These are phyloP conservation scores for Gisinianus flammeolus DNA, from an alignment of 2,888 invertebrate species.

Conservation along the genomic window DNA sequence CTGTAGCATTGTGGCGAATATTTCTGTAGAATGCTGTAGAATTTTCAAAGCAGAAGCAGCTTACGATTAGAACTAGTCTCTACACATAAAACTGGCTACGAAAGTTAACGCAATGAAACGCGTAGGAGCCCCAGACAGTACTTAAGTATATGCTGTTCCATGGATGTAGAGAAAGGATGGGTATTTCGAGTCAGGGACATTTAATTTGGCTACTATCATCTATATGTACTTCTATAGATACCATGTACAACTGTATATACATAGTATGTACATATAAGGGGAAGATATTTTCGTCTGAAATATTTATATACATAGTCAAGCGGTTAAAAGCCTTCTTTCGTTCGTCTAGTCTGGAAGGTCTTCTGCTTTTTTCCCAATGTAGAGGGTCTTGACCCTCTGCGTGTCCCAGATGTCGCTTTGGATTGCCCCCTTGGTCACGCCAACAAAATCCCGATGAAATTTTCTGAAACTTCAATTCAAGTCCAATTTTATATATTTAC, in stretches of 20 bases:
- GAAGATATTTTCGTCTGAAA: not conserved
- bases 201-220: not conserved
- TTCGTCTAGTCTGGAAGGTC: not conserved
- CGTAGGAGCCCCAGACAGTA: not conserved
- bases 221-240: too few species aligned
- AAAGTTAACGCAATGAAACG: too few species aligned
- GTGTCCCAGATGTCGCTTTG: conserved; percentile 6
- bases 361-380: too few species aligned
- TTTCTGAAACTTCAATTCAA: not conserved
- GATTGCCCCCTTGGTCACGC: not conserved
- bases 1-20: not conserved
- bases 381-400: not conserved
- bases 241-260: too few species aligned
- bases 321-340: not conserved
- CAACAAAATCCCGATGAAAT: not conserved
- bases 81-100: not conserved
- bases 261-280: not conserved
- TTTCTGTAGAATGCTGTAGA: not conserved
- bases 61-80: too few species aligned
- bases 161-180: not conserved
- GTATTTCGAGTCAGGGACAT: not conserved
- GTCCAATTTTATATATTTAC: too few species aligned
- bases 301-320: not conserved
- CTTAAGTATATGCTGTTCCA: not conserved
- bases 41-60: not conserved